Evolutionary conservation across 2,113 vertebrate species (phyloP), one percentile per base, ranked within the genome.

Genomic region (Lasiurus cinereus): DNA sequence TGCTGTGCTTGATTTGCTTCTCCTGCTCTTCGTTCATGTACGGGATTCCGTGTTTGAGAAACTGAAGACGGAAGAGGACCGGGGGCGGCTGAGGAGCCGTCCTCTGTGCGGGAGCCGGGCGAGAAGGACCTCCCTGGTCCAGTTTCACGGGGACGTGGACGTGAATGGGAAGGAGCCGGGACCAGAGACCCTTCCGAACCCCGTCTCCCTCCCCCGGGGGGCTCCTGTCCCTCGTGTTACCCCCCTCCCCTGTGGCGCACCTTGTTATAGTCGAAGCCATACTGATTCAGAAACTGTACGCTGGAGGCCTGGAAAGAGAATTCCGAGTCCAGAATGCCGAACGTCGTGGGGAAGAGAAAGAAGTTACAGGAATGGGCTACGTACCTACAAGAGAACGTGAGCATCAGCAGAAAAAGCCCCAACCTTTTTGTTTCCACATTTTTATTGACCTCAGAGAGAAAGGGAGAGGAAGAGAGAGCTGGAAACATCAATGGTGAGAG

Each of bases 221-320:
- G 93, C 50, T 7, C 70, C 70, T 24, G 22, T 16, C 46, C 39
- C 33, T 16, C 2, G 31, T 15, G 72, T 92, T 87, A 0, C 46
- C 46, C 72, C 72, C 29, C 22, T 11, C 27, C 36, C 36, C 27
- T 5, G 27, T 10, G 72, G 92, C 88, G 1, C 96, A 98, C 98
- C 98, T 98, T 98, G 85, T 98, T 98, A 79, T 97, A 98, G 93
- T 98, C 98, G 91, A 98, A 98, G 95, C 98, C 98, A 64, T 98
- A 98, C 46, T 93, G 97, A 88, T 98, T 98, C 94, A 98, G 80
- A 94, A 98, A 98, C 66, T 97, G 97, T 95, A 98, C 85, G 39
- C 98, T 98, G 56, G 98, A 98, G 21, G 98, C 97, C 96, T 98
- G 98, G 83, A 98, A 95, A 94, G 96, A 94, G 70, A 98, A 98